phyloP scores from a whole-genome alignment of 2,113 vertebrate species.

The Delphinus delphis region DNA sequence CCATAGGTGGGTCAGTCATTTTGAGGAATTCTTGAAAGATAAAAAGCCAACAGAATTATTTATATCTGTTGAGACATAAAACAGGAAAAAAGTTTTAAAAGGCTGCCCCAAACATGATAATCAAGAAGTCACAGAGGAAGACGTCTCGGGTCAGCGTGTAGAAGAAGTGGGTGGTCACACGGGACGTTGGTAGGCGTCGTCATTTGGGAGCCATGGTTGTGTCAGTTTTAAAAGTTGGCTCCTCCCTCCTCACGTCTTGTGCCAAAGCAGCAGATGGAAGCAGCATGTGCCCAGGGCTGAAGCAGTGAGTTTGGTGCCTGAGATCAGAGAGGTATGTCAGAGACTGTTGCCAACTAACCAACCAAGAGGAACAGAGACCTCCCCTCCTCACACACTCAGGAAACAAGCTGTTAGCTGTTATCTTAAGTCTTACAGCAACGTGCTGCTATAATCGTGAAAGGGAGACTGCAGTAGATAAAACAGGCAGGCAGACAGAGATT shows the following conservation, averaged over 20 bases:
- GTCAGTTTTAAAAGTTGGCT: not conserved
- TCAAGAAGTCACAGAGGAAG: not conserved
- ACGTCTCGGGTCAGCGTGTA: not conserved
- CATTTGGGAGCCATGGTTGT: not conserved
- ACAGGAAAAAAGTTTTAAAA: not conserved
- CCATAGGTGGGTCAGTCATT: not conserved
- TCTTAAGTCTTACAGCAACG: not conserved
- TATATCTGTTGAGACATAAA: not conserved
- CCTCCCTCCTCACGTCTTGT: not conserved
- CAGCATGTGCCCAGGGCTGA: not conserved
- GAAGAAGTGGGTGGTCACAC: not conserved
- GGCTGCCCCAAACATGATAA: not conserved
- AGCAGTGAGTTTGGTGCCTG: not conserved
- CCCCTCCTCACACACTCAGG: not conserved
- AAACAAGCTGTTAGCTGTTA: not conserved
- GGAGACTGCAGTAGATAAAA: not conserved
- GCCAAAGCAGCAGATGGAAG: not conserved
- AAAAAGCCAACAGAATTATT: not conserved
- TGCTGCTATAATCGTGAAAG: not conserved
- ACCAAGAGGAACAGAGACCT: not conserved
- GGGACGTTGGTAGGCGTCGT: accelerated
- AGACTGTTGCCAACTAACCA: not conserved
- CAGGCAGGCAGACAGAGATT: not conserved
- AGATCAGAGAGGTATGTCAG: not conserved
- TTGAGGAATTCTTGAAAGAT: not conserved